phyloP scores from a whole-genome alignment of 2,888 invertebrate species.

The Nemoura dubitans region DNA sequence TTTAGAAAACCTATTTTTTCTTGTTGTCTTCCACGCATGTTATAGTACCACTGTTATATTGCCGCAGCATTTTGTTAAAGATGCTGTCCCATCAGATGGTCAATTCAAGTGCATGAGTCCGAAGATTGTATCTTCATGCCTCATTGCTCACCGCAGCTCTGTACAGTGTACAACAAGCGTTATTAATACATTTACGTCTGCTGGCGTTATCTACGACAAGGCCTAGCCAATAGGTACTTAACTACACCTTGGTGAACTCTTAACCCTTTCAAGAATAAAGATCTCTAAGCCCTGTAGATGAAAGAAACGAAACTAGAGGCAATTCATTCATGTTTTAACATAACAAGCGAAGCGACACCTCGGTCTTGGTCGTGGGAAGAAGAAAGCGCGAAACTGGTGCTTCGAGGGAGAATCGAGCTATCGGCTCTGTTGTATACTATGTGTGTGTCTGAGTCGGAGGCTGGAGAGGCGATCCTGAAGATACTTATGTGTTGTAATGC shows the following conservation, averaged over 20 bases:
- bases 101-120: not conserved
- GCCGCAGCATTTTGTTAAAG: not conserved
- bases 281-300: conserved; percentile 23
- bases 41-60: not conserved
- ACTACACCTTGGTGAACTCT: conserved; percentile 18
- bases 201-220: conserved; percentile 5
- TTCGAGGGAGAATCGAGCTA: conserved; percentile 8
- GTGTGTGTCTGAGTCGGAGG: conserved; percentile 9
- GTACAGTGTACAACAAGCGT: not conserved
- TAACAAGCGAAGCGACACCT: conserved; percentile 21
- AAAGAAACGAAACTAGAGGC: conserved; percentile 34
- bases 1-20: not conserved
- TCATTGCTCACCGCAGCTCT: not conserved
- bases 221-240: conserved; percentile 7
- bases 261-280: not conserved
- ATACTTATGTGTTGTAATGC: not conserved
- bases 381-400: conserved; percentile 32
- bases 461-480: not conserved
- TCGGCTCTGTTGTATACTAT: not conserved
- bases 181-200: conserved; percentile 26
- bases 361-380: not conserved
- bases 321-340: conserved; percentile 33
- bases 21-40: not conserved
- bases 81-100: not conserved
- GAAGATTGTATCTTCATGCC: not conserved